Evolutionary conservation across 2,113 vertebrate genomes (phyloP), one percentile per base, ranked within the genome.

Genomic region (Lynx canadensis): DNA sequence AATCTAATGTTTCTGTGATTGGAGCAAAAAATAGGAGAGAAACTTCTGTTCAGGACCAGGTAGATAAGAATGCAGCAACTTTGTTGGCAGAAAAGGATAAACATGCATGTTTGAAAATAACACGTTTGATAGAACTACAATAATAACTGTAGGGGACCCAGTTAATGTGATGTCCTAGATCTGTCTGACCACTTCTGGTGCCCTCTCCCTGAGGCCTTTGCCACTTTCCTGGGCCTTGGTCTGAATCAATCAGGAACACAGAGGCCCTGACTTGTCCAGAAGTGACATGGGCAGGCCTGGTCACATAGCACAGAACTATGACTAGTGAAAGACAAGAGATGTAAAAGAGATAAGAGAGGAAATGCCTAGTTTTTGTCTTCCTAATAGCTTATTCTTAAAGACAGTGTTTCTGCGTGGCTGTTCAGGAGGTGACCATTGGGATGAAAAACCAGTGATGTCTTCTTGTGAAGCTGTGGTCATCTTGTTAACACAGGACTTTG

Each of bases 21-120:
- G 82, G 78, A 95, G 33, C 63, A 90, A 96, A 95, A 96, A 94
- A 83, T n/a, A 78, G 66, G 45, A 88, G 65, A 45, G 55, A 91
- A 94, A 91, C 57, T 95, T 79, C n/a, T 69, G 76, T 85, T 97
- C 6, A 90, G 81, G 65, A 69, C 78, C 50, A 94, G 68, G 68
- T 82, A 29, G 57, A 31, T 91, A 94, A 97, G 69, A 97, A 74
- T 18, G 50, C 63, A 79, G 66, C 19, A 73, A 60, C 74, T 57
- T 93, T 79, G 31, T 82, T 76, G 82, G 27, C 50, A 63, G 55
- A 85, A 85, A 96, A 89, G 63, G 85, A 55, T 87, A 65, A 90
- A 93, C 73, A 66, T 9, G 5, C 57, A 45, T 66, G 5, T 50
- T 93, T 73, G 83, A 95, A 96, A 95, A 94, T 55, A 55, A 79